These are phyloP conservation scores for Leptobrachium ailaonicum DNA, from an alignment of 2,113 vertebrate species.

Conservation along the genomic window DNA sequence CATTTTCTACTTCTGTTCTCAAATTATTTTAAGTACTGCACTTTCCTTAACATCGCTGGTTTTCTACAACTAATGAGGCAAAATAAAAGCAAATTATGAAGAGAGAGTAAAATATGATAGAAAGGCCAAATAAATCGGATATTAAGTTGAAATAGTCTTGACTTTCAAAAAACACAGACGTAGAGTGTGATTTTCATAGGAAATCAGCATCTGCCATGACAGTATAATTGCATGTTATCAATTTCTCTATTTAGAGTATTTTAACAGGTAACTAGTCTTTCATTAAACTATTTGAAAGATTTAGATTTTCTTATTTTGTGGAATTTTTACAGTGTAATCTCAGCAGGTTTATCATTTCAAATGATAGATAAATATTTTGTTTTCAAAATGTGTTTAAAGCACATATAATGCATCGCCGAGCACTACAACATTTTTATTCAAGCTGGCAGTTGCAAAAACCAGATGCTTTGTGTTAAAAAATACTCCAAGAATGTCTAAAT, in stretches of 20 bases:
- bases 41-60: no score
- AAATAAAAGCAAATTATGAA: not conserved
- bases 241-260: conserved; percentile 6
- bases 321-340: not conserved
- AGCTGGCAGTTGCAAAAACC: conserved; percentile 25
- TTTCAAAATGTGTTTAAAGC: conserved; percentile 25
- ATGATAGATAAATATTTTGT: not conserved
- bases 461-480: conserved; percentile 23
- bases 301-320: conserved; percentile 25
- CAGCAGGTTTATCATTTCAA: no score
- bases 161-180: not conserved
- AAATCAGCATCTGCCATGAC: not conserved
- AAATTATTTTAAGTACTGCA: no score
- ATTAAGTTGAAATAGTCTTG: not conserved
- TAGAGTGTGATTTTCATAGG: not conserved
- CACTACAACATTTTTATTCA: conserved; percentile 25
- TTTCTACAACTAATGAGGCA: not conserved
- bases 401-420: conserved; percentile 23
- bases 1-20: no score
- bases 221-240: conserved; percentile 35
- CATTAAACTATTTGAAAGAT: conserved; percentile 41
- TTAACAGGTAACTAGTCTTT: conserved; percentile 25
- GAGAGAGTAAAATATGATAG: not conserved
- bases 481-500: conserved; percentile 29
- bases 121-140: not conserved